A percentile compares a stretch with the other conserved stretches of the same genome.
phyloP scores from a whole-genome alignment of 2,113 vertebrate genomes.

The Malurus elegans region DNA sequence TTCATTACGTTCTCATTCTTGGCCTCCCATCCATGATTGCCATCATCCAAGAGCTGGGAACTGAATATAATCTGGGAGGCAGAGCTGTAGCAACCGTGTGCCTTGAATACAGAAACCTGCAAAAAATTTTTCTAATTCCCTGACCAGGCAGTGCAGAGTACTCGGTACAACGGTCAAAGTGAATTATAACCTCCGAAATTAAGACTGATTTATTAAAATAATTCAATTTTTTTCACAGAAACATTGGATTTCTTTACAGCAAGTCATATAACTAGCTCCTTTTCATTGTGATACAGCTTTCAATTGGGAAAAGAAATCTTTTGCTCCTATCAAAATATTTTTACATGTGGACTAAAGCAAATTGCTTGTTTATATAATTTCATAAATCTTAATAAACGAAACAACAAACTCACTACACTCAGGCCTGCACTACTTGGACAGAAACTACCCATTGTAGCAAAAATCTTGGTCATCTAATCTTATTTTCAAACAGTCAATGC shows the following conservation, averaged over 20 bases:
- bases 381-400: neutral
- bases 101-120: neutral
- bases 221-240: neutral
- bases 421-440: neutral
- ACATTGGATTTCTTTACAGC: neutral
- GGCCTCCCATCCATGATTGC: neutral
- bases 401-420: neutral
- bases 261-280: neutral
- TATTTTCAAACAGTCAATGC: neutral
- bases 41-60: neutral
- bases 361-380: neutral
- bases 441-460: neutral
- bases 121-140: neutral
- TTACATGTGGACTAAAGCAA: neutral
- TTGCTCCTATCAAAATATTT: neutral
- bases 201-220: neutral
- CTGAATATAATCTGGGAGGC: neutral
- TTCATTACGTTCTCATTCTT: neutral
- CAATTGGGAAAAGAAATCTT: neutral
- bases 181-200: neutral
- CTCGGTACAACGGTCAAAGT: neutral
- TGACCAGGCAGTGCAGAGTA: neutral
- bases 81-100: neutral
- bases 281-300: neutral
- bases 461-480: neutral